Percentiles rank a stretch among this genome's conserved stretches.
Evolutionary conservation across 2,888 invertebrate species (phyloP).

Genomic region (Scrobipalpa atriplicella): DNA sequence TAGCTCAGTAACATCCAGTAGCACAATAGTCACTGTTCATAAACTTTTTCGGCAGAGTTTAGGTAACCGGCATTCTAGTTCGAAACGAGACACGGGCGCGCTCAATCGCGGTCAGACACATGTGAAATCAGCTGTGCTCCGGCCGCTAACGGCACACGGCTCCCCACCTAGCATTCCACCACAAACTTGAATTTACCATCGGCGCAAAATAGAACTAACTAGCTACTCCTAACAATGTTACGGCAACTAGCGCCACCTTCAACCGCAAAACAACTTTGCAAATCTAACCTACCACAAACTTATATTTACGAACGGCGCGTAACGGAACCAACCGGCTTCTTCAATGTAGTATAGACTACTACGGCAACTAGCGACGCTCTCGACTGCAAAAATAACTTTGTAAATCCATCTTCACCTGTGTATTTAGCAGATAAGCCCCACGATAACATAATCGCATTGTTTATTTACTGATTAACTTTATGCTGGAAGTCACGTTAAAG

Average conservation of each 20-base stretch:
- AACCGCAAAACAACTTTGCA: constrained; percentile 1
- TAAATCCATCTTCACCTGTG: constrained; percentile 32
- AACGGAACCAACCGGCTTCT: constrained; percentile 28
- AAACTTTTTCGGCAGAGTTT: constrained; percentile 38
- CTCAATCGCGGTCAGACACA: constrained; percentile 58
- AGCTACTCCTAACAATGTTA: background rate
- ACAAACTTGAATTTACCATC: constrained; percentile 32
- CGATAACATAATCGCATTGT: constrained; percentile 64
- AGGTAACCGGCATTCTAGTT: constrained; percentile 60
- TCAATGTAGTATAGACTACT: background rate
- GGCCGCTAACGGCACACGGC: constrained; percentile 52
- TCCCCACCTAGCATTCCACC: constrained; percentile 39
- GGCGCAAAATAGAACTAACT: constrained; percentile 31
- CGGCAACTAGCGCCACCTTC: background rate
- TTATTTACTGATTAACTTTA: constrained; percentile 59
- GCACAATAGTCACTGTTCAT: constrained; percentile 49
- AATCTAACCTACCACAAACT: constrained; percentile 4
- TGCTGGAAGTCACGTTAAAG: background rate
- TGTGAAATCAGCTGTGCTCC: constrained; percentile 80
- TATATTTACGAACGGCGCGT: constrained; percentile 33
- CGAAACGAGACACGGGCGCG: constrained; percentile 49
- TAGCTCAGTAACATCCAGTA: constrained; percentile 14
- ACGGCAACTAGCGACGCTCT: constrained; percentile 16
- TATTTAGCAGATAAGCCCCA: constrained; percentile 58
- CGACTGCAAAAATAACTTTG: background rate